These are phyloP conservation scores for Platycheirus albimanus DNA, from an alignment of 2,888 invertebrate species.

Conservation along the genomic window DNA sequence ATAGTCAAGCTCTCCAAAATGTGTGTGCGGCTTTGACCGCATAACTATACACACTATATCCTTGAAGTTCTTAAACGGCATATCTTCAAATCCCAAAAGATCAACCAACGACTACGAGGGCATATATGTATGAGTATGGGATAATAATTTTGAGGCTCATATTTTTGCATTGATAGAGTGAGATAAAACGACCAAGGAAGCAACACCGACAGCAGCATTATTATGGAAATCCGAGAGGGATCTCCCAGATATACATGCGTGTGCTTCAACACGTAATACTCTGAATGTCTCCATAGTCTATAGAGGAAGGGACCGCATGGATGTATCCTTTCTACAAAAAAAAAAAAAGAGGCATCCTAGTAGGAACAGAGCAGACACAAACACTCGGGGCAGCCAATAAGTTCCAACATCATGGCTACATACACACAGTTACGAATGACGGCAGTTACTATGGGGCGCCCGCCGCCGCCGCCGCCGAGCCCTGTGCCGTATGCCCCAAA, in stretches of 20 bases:
- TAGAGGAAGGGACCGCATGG: neutral
- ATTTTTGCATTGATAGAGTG: constrained; percentile 70
- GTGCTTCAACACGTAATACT: constrained; percentile 70
- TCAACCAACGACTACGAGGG: constrained; percentile 1
- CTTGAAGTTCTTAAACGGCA: constrained; percentile 55
- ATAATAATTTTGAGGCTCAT: constrained; percentile 56
- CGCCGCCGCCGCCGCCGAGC: too few species aligned
- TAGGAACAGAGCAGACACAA: constrained; percentile 60
- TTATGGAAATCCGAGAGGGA: constrained; percentile 70
- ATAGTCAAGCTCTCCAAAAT: constrained; percentile 3
- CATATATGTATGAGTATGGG: too few species aligned
- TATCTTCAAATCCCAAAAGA: constrained; percentile 39
- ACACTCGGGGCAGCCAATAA: constrained; percentile 71
- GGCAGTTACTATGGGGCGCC: constrained; percentile 72
- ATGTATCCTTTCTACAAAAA: constrained; percentile 50
- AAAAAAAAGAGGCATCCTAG: constrained; percentile 45
- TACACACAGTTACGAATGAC: constrained; percentile 33
- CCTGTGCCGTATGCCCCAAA: constrained; percentile 77
- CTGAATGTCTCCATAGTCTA: constrained; percentile 54
- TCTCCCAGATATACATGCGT: constrained; percentile 64
- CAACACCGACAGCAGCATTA: constrained; percentile 52
- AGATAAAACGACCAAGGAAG: constrained; percentile 59
- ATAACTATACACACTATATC: constrained; percentile 3
- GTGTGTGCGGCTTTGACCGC: neutral
- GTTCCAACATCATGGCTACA: constrained; percentile 36